A percentile compares a stretch with the other conserved stretches of the same genome.
phyloP scores from a whole-genome alignment of 1,140 invertebrate species.

The Onthophagus taurus region DNA sequence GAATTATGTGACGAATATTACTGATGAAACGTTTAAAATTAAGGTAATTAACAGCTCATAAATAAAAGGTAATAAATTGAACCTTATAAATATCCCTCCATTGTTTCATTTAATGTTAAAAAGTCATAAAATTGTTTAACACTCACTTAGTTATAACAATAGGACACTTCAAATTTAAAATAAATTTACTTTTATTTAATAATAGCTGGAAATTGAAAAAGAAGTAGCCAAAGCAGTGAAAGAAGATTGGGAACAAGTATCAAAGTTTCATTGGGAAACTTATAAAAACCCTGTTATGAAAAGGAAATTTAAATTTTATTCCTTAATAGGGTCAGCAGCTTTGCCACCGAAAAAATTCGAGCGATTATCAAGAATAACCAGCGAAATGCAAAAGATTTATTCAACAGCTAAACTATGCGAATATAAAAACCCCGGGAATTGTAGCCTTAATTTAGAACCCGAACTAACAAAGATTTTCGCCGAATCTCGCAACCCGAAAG shows the following conservation, averaged over 20 bases:
- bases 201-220: constrained; percentile 19
- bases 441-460: constrained; percentile 65
- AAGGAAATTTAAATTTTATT: constrained; percentile 56
- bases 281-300: constrained; percentile 50
- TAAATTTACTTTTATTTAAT: constrained; percentile 4
- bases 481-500: constrained; percentile 28
- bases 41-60: constrained; percentile 31
- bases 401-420: constrained; percentile 72
- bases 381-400: constrained; percentile 69
- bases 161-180: constrained; percentile 3
- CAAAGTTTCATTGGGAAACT: constrained; percentile 52
- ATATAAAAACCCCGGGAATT: constrained; percentile 51
- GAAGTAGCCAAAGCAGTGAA: constrained; percentile 23
- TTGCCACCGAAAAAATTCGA: constrained; percentile 56
- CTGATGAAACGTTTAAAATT: constrained; percentile 53
- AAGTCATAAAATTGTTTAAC: too few species aligned
- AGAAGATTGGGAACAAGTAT: constrained; percentile 45
- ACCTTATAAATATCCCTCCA: too few species aligned
- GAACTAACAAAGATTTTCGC: constrained; percentile 59
- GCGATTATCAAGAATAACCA: constrained; percentile 51
- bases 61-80: background rate
- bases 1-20: constrained; percentile 67
- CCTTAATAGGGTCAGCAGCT: constrained; percentile 51
- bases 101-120: too few species aligned
- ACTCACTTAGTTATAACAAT: too few species aligned